A percentile compares a stretch with the other conserved stretches of the same genome.
phyloP scores from a whole-genome alignment of 2,113 vertebrate genomes.

The Apeltes quadracus region DNA sequence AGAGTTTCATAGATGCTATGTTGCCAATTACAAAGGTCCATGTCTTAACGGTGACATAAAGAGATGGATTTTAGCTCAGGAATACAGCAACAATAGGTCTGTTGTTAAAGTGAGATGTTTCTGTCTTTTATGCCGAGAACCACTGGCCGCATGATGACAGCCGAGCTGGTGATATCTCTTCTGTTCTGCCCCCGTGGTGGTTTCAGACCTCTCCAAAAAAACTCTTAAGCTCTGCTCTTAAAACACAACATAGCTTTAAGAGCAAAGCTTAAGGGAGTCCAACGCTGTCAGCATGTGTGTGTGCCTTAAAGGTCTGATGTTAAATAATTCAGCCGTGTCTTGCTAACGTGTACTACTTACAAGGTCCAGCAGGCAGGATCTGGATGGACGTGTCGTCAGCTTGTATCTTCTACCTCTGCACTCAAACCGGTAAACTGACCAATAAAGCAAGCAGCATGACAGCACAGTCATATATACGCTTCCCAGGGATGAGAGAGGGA shows the following conservation, averaged over 20 bases:
- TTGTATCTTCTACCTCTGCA: constrained; percentile 23
- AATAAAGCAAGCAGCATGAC: constrained; percentile 30
- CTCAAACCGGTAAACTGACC: constrained; percentile 38
- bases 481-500: constrained; percentile 17
- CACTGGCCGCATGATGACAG: constrained; percentile 3
- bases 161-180: constrained; percentile 3
- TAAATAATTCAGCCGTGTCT: constrained; percentile 20
- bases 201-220: constrained; percentile 31
- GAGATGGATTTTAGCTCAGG: background rate
- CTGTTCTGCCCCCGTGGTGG: constrained; percentile 6
- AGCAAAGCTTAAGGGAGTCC: constrained; percentile 14
- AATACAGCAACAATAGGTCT: background rate
- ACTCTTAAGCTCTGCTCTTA: too few relatives aligned
- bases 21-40: background rate
- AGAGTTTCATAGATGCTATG: background rate
- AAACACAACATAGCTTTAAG: constrained; percentile 40
- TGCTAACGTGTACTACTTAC: constrained; percentile 59
- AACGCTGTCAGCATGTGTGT: constrained; percentile 1
- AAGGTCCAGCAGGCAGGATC: constrained; percentile 53
- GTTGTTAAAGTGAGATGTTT: background rate
- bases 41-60: constrained; percentile 1
- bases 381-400: constrained; percentile 58
- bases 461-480: constrained; percentile 13
- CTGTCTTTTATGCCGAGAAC: constrained; percentile 23
- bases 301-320: background rate